phyloP scores from a whole-genome alignment of 2,113 vertebrate species.

The Coptodon bakossiorum region DNA sequence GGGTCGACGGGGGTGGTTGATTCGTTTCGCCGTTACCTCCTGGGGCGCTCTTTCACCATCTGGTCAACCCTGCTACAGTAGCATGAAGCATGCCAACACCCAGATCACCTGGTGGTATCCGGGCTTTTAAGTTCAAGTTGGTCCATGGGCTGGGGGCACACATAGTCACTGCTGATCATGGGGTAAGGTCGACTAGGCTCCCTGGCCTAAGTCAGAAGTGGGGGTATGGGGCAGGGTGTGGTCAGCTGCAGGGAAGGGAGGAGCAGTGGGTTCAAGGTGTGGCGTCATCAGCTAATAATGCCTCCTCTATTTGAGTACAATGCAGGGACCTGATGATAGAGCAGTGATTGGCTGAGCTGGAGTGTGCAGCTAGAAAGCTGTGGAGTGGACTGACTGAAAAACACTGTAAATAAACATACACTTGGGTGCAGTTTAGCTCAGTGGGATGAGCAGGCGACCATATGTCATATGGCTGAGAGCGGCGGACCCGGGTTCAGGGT shows the following conservation, averaged over 20 bases:
- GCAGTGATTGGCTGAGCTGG: neutral
- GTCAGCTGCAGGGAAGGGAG: neutral
- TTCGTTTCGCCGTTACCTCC: neutral
- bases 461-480: neutral
- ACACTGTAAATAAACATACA: neutral
- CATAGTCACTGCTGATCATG: neutral
- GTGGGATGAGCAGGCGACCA: neutral
- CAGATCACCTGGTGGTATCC: neutral
- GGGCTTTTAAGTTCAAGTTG: neutral
- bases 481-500: neutral
- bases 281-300: neutral
- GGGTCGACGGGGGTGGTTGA: neutral
- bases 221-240: neutral
- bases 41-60: neutral
- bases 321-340: neutral
- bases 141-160: neutral
- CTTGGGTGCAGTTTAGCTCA: neutral
- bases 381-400: neutral
- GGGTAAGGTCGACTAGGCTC: neutral
- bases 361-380: neutral
- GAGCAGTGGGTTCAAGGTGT: neutral
- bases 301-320: rapidly evolving
- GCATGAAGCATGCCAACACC: neutral
- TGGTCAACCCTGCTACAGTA: neutral
- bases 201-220: neutral